These are phyloP conservation scores for Zophobas morio DNA, from an alignment of 1,140 invertebrate genomes.

Conservation along the genomic window DNA sequence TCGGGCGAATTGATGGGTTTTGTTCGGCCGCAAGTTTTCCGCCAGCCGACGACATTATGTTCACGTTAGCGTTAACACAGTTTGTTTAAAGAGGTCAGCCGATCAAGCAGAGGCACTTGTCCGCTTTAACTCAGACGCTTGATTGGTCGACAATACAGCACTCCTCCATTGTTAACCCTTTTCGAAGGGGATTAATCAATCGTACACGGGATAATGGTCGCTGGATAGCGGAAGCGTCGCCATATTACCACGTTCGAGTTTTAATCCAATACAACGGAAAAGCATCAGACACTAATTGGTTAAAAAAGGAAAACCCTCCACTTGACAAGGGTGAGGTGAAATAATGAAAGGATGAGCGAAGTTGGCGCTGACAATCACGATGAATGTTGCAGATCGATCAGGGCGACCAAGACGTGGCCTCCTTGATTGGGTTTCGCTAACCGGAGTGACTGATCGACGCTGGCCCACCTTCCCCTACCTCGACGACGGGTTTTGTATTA, in stretches of 20 bases:
- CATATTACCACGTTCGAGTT: constrained; percentile 5
- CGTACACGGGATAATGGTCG: background rate
- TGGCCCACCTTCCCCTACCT: background rate
- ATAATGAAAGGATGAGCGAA: constrained; percentile 51
- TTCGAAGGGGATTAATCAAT: background rate
- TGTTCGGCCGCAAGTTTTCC: too few relatives aligned
- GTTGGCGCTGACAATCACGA: constrained; percentile 43
- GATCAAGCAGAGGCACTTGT: background rate
- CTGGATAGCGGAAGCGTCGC: background rate
- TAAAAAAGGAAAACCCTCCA: constrained; percentile 31
- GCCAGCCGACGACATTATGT: too few relatives aligned
- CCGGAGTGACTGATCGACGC: background rate
- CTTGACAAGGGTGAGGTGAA: constrained; percentile 44
- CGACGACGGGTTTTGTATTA: too few relatives aligned
- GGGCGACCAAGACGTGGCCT: constrained; percentile 13
- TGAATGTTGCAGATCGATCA: constrained; percentile 45
- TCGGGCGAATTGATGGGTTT: too few relatives aligned
- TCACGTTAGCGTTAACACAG: too few relatives aligned
- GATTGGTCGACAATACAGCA: constrained; percentile 8
- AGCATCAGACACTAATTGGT: constrained; percentile 38
- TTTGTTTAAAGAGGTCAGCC: too few relatives aligned
- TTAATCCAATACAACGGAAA: constrained; percentile 30
- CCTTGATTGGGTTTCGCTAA: constrained; percentile 5
- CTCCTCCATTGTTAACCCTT: background rate
- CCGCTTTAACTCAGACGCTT: background rate